Base-by-base conservation (phyloP, 2,888 invertebrate species). In the Acanthopleura granulata region DNA sequence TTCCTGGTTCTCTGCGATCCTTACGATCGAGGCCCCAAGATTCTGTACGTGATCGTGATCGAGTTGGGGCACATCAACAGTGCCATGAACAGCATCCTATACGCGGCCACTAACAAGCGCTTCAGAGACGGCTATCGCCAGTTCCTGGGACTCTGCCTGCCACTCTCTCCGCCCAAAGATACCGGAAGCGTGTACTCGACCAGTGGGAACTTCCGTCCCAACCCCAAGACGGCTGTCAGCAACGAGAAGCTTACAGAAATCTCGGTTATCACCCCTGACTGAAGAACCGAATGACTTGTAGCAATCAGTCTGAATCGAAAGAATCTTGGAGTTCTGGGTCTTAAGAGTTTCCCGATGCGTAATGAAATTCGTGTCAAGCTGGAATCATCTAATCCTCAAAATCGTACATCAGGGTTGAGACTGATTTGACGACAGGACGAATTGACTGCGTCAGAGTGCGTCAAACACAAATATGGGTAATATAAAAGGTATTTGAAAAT, bases 21-120 rank as follows among this genome's bases (percentile, higher is more conserved):
- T 18, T 29, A 76, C 22, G 84, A 83, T 71, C 57, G 27, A 15
- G 81, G 80, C 78, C 83, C 83, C 6, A 82, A 81, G 51, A 77
- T 80, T 40, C 72, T 82, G 0, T 85, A 84, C 74, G 80, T 83
- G 14, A 62, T 82, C 4, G 81, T 79, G 12, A 81, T 84, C 1
- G 74, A 82, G 66, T 51, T 85, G 40, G 84, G 83, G 6, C 85
- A 85, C 74, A 80, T 78, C 29, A 85, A 85, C 74, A 85, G 85
- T 73, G 82, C 78, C 30, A 27, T 85, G n/a, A 85, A 85, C 72
- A 79, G 81, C 57, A 77, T 85, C 22, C 78, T 85, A 11, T 85
- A 85, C 74, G 83, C 81, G 1, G 77, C 80, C 71, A 80, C 78
- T 22, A 84, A 85, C 73, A 74, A 75, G 30, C 72, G 78, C 51